Base-by-base conservation (phyloP, 2,797 vertebrate genomes). In the Simalia tracyae region DNA sequence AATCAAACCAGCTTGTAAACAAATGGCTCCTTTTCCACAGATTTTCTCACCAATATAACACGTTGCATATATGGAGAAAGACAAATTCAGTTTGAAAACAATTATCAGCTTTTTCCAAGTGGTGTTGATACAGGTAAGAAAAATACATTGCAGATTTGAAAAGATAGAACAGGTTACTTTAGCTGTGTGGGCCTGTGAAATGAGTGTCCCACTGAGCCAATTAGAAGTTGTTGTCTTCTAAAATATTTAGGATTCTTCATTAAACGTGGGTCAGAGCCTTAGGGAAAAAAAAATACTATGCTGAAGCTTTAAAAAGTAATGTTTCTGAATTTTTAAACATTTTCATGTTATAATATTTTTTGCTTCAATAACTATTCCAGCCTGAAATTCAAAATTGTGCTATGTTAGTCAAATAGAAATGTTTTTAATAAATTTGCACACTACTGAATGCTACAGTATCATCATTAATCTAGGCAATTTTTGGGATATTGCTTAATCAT, bases 351-450 rank as follows among this genome's bases (percentile, higher is more conserved):
- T 7, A n/a, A 60, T 86, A n/a, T 42, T 88, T 93, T 84, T 88
- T 36, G 42, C 22, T 88, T 10, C 22, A 50, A 22, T 84, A 22
- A 24, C 60, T 72, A 90, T 86, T 90, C 12, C 31, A 59, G 17
- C 84, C 19, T 91, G 17, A 88, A 9, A 92, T 94, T 95, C 57
- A 85, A 22, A 86, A 42, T 31, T 31, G 10, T 81, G 42, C 5
- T 91, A 64, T 66, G 14, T 63, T 90, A 90, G 12, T 91, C 42
- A 72, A 90, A 85, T 81, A 50, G 88, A 92, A 63, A 92, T 96
- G 90, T 94, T 95, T 87, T 90, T 94, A 92, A 91, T 88, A 92
- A 93, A 94, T 96, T 94, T 96, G 92, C 93, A 89, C 92, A 89
- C 89, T 91, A 2, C 22, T 93, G 36, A 24, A 59, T 11, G 60